phyloP scores from a whole-genome alignment of 2,888 invertebrate genomes.

The Hermodice carunculata region DNA sequence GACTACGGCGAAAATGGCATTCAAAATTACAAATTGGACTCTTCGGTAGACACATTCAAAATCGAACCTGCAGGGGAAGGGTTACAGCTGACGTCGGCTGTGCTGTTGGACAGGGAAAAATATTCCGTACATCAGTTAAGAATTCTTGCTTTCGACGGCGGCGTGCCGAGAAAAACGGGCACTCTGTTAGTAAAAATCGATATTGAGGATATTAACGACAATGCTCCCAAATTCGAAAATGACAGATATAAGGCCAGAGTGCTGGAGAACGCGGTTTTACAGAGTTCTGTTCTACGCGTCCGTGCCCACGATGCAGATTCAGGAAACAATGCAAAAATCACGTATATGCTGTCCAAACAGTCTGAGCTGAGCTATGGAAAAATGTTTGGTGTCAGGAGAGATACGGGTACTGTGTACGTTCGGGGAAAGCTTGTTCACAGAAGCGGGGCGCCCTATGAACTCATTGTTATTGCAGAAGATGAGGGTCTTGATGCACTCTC shows the following conservation, averaged over 20 bases:
- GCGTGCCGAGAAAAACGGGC: slow-evolving; percentile 12
- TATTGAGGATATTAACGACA: slow-evolving; percentile 20
- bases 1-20: too few relatives aligned
- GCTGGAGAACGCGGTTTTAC: slow-evolving; percentile 5
- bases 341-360: slow-evolving; percentile 12
- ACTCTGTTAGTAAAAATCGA: slow-evolving; percentile 8
- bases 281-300: slow-evolving; percentile 5
- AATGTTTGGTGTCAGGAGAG: slow-evolving; percentile 28
- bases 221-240: slow-evolving; percentile 16
- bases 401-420: slow-evolving; percentile 31
- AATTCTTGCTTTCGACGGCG: slow-evolving; percentile 20
- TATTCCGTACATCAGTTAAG: too few relatives aligned
- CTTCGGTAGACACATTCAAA: too few relatives aligned
- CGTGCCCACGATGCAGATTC: slow-evolving; percentile 25
- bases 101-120: too few relatives aligned
- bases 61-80: too few relatives aligned
- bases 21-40: too few relatives aligned
- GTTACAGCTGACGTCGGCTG: too few relatives aligned
- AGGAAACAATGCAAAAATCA: slow-evolving; percentile 20
- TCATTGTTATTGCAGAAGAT: slow-evolving; percentile 30
- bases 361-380: slow-evolving; percentile 6
- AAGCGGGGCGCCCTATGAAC: slow-evolving; percentile 2
- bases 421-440: slow-evolving; percentile 28
- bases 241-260: slow-evolving; percentile 8
- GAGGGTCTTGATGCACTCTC: slow-evolving; percentile 13